A percentile compares a stretch with the other conserved stretches of the same genome.
Conservation (phyloP, 1,140 invertebrate genomes). For the Papilio xuthus region DNA sequence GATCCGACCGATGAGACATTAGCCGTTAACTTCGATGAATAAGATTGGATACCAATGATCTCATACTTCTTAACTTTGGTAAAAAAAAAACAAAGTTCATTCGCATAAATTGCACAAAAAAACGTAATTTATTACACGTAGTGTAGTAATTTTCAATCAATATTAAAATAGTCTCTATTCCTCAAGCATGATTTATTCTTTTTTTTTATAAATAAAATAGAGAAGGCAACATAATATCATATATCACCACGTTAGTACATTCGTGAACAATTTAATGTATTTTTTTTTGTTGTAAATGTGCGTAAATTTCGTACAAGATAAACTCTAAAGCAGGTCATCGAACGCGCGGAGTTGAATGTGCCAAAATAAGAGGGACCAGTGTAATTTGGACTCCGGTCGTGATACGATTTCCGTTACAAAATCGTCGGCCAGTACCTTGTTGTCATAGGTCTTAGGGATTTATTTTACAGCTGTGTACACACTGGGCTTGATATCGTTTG, state of each 20-base stretch:
- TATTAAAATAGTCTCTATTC: not conserved
- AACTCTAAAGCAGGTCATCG: constrained; percentile 30
- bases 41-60: constrained; percentile 12
- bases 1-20: not conserved
- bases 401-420: constrained; percentile 30
- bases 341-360: constrained; percentile 41
- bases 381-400: constrained; percentile 37
- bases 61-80: not conserved
- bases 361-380: constrained; percentile 43
- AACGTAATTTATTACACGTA: not conserved
- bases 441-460: constrained; percentile 45
- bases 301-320: constrained; percentile 30
- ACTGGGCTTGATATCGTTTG: constrained; percentile 8
- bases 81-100: not conserved
- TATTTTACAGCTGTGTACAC: constrained; percentile 33
- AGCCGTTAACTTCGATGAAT: not conserved
- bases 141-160: not conserved
- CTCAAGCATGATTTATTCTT: not conserved
- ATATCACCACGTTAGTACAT: not conserved
- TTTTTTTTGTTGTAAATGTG: constrained; percentile 14
- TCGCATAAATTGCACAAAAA: not conserved
- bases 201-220: not conserved
- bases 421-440: constrained; percentile 31
- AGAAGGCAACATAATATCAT: not conserved
- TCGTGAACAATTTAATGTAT: constrained; percentile 23